Base-by-base conservation (phyloP, 2,113 vertebrate genomes). In the Piaya cayana region DNA sequence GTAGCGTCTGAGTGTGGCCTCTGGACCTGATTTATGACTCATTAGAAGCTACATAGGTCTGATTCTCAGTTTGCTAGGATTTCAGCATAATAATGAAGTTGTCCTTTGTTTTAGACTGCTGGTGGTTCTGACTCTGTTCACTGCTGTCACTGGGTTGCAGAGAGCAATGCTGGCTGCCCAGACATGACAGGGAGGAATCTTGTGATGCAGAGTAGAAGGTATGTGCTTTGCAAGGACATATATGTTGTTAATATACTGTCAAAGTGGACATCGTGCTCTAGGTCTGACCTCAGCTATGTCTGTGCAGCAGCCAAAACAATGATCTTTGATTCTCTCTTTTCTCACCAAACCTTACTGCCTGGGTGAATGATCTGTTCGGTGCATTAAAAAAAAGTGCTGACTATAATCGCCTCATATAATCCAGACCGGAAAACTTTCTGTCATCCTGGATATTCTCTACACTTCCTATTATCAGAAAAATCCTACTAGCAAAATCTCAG, bases 381-480 rank as follows among this genome's bases (percentile, higher is more conserved):
- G 34, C 42, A 27, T n/a, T n/a, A 65, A 47, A 52, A 49, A 39
- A 19, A 39, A 19, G 17, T 25, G 5, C 16, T 23, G 39, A 10
- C 26, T 87, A 25, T 14, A 36, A 32, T 25, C 2, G 11, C 15
- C 36, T 84, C 3, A 0, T 22, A 2, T 10, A 49, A 19, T 10
- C 17, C 30, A 60, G 32, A 23, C 8, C 11, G 34, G 45, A 52
- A 71, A 36, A 4, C 3, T 17, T 39, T 39, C 36, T 65, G 25
- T 30, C 16, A 34, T 50, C 20, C 45, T 72, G 16, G 15, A 10
- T 20, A 7, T 21, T n/a, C 26, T 65, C 47, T 67, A 13, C 17
- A 2, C 15, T 47, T 69, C 7, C 16, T 62, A 4, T 32, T 39
- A 65, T 5, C 43, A 78, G 72, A 52, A 70, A 80, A 43, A 15